Percentiles rank a stretch among this genome's conserved stretches.
Conservation (phyloP, 2,113 vertebrate genomes). For the Chlamydotis undulata region DNA sequence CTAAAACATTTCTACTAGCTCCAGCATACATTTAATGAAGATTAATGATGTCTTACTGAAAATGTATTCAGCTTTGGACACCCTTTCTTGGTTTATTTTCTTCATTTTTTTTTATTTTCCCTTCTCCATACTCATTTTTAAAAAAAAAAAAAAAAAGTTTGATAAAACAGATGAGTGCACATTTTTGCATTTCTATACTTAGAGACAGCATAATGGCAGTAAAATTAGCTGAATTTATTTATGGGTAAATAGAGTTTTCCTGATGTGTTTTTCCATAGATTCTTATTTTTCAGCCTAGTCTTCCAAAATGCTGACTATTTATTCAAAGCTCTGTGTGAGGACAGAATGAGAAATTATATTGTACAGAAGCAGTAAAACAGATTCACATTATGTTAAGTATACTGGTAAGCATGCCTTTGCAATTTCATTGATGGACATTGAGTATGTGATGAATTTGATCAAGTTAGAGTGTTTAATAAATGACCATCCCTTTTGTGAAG, state of each 20-base stretch:
- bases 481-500: not conserved
- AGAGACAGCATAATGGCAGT: not conserved
- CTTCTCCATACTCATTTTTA: not conserved
- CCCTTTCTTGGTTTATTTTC: constrained; percentile 48
- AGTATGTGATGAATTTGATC: constrained; percentile 19
- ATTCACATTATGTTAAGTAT: constrained; percentile 42
- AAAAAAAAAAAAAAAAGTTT: not conserved
- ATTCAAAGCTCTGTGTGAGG: not conserved
- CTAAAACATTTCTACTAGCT: constrained; percentile 62
- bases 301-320: constrained; percentile 31
- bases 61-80: constrained; percentile 27
- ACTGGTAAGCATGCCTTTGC: not conserved
- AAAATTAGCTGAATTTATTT: constrained; percentile 17
- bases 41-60: constrained; percentile 61
- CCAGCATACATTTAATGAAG: constrained; percentile 66
- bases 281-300: not conserved
- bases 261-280: not conserved
- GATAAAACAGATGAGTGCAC: not conserved
- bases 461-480: constrained; percentile 31
- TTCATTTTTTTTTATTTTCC: not conserved
- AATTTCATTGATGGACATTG: constrained; percentile 45
- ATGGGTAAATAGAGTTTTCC: not conserved
- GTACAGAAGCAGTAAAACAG: constrained; percentile 31
- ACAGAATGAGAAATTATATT: constrained; percentile 39
- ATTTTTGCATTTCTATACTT: constrained; percentile 7